Percentiles rank a stretch among this genome's conserved stretches.
Evolutionary conservation across 2,888 invertebrate species (phyloP).

Genomic region (Loripinus fragilis): DNA sequence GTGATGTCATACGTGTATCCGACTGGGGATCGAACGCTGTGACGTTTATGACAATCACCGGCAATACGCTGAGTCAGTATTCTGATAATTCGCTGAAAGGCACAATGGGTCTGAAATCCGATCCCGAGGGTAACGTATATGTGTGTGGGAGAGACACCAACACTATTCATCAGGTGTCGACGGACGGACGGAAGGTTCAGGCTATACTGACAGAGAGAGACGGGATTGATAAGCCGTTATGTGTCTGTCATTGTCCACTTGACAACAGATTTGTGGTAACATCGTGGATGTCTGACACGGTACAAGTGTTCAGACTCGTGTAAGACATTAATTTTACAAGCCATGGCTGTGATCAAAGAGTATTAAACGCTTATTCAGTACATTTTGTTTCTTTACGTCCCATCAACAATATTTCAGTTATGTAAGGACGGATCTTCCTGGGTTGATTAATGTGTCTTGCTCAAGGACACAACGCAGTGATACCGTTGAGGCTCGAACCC

Average conservation of each 20-base stretch:
- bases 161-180: conserved; percentile 51
- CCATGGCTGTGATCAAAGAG: too few species aligned
- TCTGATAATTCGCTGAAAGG: conserved; percentile 42
- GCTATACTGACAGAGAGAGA: conserved; percentile 49
- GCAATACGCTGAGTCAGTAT: conserved; percentile 31
- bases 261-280: conserved; percentile 56
- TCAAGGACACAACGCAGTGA: too few species aligned
- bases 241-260: conserved; percentile 36
- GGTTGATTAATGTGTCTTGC: too few species aligned
- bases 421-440: too few species aligned
- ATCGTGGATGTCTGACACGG: conserved; percentile 60
- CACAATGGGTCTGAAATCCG: conserved; percentile 42
- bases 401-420: too few species aligned
- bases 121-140: conserved; percentile 52
- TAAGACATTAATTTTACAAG: too few species aligned
- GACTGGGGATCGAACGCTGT: conserved; percentile 58
- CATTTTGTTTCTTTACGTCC: too few species aligned
- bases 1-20: conserved; percentile 47
- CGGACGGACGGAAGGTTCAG: conserved; percentile 30
- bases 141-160: conserved; percentile 51
- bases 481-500: too few species aligned
- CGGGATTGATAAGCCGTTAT: conserved; percentile 50
- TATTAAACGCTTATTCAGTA: too few species aligned
- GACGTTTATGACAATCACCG: conserved; percentile 30
- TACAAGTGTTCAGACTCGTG: conserved; percentile 44